phyloP scores from a whole-genome alignment of 2,888 invertebrate species.

The Macrophya annulata region DNA sequence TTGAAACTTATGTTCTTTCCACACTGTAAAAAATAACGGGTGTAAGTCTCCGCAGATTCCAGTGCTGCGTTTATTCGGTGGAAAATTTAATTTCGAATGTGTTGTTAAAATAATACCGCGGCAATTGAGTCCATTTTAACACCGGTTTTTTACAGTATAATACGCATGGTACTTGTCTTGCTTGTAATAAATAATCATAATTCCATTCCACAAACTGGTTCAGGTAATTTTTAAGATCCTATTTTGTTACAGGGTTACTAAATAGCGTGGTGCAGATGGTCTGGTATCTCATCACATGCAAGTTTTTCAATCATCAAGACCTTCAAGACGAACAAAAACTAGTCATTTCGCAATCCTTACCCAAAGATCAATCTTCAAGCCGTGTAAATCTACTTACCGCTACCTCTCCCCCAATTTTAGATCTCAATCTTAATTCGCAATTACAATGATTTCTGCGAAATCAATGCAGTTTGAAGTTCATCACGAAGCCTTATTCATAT shows the following conservation, averaged over 20 bases:
- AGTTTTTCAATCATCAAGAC: slow-evolving; percentile 64
- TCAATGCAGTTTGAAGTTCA: not conserved
- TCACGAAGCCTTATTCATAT: not conserved
- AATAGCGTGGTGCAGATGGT: slow-evolving; percentile 72
- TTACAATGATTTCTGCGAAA: slow-evolving; percentile 55
- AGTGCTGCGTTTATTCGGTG: no score
- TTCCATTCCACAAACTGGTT: not conserved
- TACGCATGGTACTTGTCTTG: not conserved
- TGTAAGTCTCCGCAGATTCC: no score
- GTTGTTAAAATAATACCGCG: no score
- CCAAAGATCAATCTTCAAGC: slow-evolving; percentile 56
- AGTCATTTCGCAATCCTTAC: slow-evolving; percentile 26
- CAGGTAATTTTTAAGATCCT: not conserved
- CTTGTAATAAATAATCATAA: not conserved
- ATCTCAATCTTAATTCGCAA: slow-evolving; percentile 67
- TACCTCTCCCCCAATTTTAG: slow-evolving; percentile 64
- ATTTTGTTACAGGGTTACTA: slow-evolving; percentile 67
- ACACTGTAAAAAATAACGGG: no score
- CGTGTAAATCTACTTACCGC: slow-evolving; percentile 68
- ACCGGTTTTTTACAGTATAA: no score
- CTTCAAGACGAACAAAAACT: slow-evolving; percentile 59
- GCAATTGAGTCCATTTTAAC: no score
- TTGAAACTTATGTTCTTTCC: slow-evolving; percentile 18
- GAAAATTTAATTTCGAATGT: no score
- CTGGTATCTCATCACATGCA: slow-evolving; percentile 71